phyloP scores from a whole-genome alignment of 2,797 vertebrate species.

The Phalanger gymnotis region DNA sequence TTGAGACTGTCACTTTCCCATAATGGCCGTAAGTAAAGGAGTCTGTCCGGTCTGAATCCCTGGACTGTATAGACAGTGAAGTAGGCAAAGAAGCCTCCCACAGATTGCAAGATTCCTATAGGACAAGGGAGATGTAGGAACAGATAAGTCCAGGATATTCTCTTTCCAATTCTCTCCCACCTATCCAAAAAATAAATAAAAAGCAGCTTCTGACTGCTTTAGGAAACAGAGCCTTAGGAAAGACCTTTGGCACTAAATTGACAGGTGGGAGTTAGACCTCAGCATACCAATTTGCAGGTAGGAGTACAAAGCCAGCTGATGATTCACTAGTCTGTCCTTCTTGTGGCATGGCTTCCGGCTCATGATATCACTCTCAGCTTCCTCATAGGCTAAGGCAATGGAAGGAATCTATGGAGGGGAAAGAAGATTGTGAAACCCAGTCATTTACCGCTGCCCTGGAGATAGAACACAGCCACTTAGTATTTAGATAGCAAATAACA shows the following conservation, averaged over 20 bases:
- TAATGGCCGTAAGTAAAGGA: slow-evolving; percentile 78
- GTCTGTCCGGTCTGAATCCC: slow-evolving; percentile 82
- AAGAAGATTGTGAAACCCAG: not conserved
- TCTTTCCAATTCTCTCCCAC: not conserved
- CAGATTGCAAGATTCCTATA: slow-evolving; percentile 85
- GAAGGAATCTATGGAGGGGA: slow-evolving; percentile 85
- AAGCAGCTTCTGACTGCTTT: not conserved
- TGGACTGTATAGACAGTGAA: slow-evolving; percentile 85
- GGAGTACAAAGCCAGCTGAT: slow-evolving; percentile 85
- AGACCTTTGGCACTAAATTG: not conserved
- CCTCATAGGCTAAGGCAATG: slow-evolving; percentile 87
- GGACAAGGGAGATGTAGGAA: not conserved
- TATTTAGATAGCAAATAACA: not conserved
- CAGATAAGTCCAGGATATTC: not conserved
- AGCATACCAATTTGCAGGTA: slow-evolving; percentile 87
- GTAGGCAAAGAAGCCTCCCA: slow-evolving; percentile 87
- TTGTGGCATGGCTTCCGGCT: slow-evolving; percentile 87
- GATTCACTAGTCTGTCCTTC: slow-evolving; percentile 85
- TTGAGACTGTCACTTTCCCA: slow-evolving; percentile 82
- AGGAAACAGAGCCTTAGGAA: not conserved
- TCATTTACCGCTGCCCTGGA: not conserved
- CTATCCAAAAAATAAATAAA: not conserved
- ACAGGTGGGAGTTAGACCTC: not conserved
- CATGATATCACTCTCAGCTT: slow-evolving; percentile 89
- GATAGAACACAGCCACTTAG: not conserved